Evolutionary conservation across 92 coral and sea anemone genomes (phyloP).

Genomic region (Heteractis magnifica): DNA sequence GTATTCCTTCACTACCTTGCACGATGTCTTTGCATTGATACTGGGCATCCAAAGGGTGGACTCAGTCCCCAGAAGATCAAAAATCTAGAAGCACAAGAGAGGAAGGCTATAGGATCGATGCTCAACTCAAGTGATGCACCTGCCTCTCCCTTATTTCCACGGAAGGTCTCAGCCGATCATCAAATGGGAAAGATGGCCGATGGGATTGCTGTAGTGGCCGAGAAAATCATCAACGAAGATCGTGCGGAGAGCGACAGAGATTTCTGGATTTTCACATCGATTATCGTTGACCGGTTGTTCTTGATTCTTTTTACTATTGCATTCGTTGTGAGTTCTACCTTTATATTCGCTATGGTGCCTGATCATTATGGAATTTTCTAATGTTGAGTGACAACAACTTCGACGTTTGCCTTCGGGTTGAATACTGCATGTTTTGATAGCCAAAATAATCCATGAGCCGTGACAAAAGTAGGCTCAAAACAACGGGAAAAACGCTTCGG

Average conservation of each 20-base stretch:
- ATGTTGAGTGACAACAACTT: not conserved
- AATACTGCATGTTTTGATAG: no score
- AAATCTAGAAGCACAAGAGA: constrained; percentile 33
- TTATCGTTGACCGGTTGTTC: constrained; percentile 76
- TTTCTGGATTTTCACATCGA: constrained; percentile 88
- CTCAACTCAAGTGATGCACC: constrained; percentile 25
- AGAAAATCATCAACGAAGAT: constrained; percentile 27
- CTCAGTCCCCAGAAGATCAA: constrained; percentile 15
- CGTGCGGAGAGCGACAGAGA: constrained; percentile 46
- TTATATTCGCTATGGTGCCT: constrained; percentile 72
- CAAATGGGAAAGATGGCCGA: constrained; percentile 43
- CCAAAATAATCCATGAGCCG: no score
- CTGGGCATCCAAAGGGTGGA: constrained; percentile 55
- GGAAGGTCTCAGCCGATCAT: constrained; percentile 2
- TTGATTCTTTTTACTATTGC: constrained; percentile 58
- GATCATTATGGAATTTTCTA: constrained; percentile 60
- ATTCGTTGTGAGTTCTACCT: constrained; percentile 59
- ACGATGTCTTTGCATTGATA: constrained; percentile 65
- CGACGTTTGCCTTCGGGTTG: no score
- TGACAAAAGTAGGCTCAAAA: no score
- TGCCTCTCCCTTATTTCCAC: constrained; percentile 23
- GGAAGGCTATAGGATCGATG: constrained; percentile 53
- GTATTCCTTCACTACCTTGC: constrained; percentile 78
- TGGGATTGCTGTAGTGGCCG: constrained; percentile 54
- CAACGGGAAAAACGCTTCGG: not conserved